Base-by-base conservation (phyloP, 2,797 vertebrate species). In the Vipera ursinii region DNA sequence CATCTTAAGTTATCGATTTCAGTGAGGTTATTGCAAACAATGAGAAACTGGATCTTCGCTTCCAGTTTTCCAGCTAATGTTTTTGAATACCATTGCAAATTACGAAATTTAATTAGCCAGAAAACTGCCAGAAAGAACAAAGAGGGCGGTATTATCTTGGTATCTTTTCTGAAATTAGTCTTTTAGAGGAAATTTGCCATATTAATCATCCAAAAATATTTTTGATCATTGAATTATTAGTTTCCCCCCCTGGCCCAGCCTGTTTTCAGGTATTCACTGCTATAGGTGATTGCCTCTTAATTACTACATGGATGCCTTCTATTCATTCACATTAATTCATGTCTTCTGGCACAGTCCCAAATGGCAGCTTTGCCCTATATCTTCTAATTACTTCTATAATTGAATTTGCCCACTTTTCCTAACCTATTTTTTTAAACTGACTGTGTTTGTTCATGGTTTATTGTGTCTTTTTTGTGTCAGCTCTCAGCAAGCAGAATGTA, bases 361-460 rank as follows among this genome's bases (percentile, higher is more conserved):
- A 99, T 98, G 98, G 97, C 98, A 98, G 98, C 98, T 98, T 98
- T 98, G 98, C 98, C 99, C 99, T 99, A 98, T 99, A 99, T 99
- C 99, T 99, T 98, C 99, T 99, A 99, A 99, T 99, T 99, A 99
- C 98, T 99, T 99, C 99, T 99, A 98, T 99, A 99, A 99, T 99
- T 99, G 99, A 99, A 99, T 99, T 99, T 99, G 98, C 98, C 99
- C 98, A 99, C 98, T 99, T 99, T 99, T 99, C 99, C 99, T 98
- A 98, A 98, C 98, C 98, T 98, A 98, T 98, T 99, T 99, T 97
- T 99, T 99, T 98, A 99, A 99, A 98, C 98, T 98, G 98, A 98
- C 98, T 99, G 98, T 98, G 99, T 99, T 99, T 99, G 99, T 99
- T 99, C 98, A 97, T 97, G 98, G 98, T 98, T 99, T 98, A 99